Percentiles rank a stretch among this genome's conserved stretches.
Evolutionary conservation across 2,888 invertebrate genomes (phyloP).

Genomic region (Plagodis pulveraria): DNA sequence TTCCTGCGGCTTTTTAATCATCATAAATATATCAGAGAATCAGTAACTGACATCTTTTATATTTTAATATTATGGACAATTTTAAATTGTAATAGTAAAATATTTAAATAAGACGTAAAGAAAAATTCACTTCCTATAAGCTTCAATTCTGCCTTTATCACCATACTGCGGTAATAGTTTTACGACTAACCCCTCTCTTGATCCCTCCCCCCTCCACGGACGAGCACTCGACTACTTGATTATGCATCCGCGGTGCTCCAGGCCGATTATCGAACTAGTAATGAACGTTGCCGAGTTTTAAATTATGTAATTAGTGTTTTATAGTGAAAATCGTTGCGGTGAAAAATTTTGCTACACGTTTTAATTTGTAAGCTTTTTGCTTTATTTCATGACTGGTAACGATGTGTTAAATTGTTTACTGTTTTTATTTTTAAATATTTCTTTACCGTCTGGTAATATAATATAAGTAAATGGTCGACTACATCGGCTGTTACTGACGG

Average conservation of each 20-base stretch:
- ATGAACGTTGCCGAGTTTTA: conserved; percentile 62
- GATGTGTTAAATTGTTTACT: not conserved
- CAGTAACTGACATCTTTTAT: no score
- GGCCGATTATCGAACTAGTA: conserved; percentile 81
- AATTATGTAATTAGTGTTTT: conserved; percentile 40
- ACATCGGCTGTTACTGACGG: no score
- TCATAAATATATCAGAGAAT: no score
- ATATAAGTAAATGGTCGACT: no score
- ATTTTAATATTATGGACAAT: no score
- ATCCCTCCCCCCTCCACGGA: conserved; percentile 40
- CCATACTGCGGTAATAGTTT: conserved; percentile 62
- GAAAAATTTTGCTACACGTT: conserved; percentile 21
- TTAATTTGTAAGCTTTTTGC: conserved; percentile 20
- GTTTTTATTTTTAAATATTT: no score
- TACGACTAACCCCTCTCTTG: conserved; percentile 64
- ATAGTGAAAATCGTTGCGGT: conserved; percentile 20
- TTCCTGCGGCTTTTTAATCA: no score
- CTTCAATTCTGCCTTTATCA: conserved; percentile 11
- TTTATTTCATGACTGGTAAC: conserved; percentile 8
- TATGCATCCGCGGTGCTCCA: conserved; percentile 80
- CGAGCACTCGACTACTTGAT: conserved; percentile 75
- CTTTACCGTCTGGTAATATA: no score
- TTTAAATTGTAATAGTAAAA: no score
- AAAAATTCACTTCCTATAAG: not conserved
- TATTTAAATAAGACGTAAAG: no score